Base-by-base conservation (phyloP, 2,113 vertebrate species). In the Cyprinodon variegatus region DNA sequence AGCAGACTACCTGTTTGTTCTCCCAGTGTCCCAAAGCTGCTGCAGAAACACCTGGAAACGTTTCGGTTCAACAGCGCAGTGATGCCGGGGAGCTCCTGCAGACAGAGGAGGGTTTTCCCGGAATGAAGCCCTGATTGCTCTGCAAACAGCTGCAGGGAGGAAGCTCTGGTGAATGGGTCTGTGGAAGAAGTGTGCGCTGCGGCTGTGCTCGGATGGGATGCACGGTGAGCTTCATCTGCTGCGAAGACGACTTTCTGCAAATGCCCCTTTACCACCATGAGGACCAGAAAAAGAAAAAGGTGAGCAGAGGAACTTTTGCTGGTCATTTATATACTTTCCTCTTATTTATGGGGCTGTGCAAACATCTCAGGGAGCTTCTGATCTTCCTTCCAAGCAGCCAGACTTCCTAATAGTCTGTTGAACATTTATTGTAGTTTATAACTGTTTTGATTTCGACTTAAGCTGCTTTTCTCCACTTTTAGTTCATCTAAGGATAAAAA, bases 201-300 rank as follows among this genome's bases (percentile, higher is more conserved):
- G 87, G 85, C 83, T 81, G 43, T 64, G 94, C 87, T 90, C 93
- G 94, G 93, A 96, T 96, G 95, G 95, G 95, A 94, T 95, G 95
- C 93, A 95, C 94, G 20, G 94, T 96, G 93, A 96, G 95, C 83
- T 94, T 95, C 85, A 88, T 95, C 84, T 95, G 95, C 89, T 96
- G 95, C 91, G 95, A 96, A 88, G 94, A 95, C 63, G 95, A 95
- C 68, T 93, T 94, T 86, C 86, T 93, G 79, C 94, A 89, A 83
- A 95, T 95, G 95, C 93, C 92, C 43, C 76, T 83, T 61, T 77
- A 89, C 76, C 93, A 90, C 20, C 78, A 95, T 94, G 94, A 91
- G 68, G 91, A 91, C 71, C 89, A 93, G 77, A 88, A 90, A 81
- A 92, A 89, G 85, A 93, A 92, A 83, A 93, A 89, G 41, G 79